phyloP scores from a whole-genome alignment of 1,140 invertebrate genomes.

The Rhagoletis zephyria region DNA sequence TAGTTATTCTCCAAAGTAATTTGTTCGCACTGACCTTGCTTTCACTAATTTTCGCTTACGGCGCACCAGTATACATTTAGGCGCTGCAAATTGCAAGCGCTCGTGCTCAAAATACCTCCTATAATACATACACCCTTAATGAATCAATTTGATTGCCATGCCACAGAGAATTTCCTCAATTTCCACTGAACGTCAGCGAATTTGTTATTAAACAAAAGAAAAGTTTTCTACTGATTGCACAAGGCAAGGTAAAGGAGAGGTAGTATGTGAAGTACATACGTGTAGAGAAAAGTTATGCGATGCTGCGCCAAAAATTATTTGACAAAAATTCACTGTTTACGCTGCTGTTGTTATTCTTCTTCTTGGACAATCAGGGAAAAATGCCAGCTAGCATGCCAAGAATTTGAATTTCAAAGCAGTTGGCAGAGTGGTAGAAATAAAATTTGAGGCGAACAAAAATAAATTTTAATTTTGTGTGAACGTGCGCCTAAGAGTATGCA shows the following conservation, averaged over 20 bases:
- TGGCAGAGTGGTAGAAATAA: neutral
- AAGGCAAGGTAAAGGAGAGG: neutral
- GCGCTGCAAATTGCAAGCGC: slow-evolving; percentile 20
- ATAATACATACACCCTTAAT: neutral
- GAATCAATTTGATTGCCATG: slow-evolving; percentile 48
- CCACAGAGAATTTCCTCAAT: neutral
- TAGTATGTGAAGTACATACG: no score
- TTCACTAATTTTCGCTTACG: slow-evolving; percentile 22
- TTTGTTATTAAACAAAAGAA: slow-evolving; percentile 30
- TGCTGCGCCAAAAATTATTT: slow-evolving; percentile 4
- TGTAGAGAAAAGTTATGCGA: no score
- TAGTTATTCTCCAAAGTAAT: slow-evolving; percentile 8
- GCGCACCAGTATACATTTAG: slow-evolving; percentile 1
- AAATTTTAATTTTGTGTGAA: neutral
- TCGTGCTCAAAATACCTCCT: neutral
- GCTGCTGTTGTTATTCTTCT: neutral
- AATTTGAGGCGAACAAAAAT: neutral
- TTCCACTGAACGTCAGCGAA: neutral
- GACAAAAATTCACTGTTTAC: slow-evolving; percentile 5
- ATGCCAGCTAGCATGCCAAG: neutral
- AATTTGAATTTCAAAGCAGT: neutral
- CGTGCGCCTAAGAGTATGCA: slow-evolving; percentile 20
- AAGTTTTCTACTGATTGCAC: slow-evolving; percentile 20
- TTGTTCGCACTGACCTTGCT: slow-evolving; percentile 38
- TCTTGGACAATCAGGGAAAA: neutral